Conservation (phyloP, 2,113 vertebrate genomes). For the Tragelaphus imberbis region DNA sequence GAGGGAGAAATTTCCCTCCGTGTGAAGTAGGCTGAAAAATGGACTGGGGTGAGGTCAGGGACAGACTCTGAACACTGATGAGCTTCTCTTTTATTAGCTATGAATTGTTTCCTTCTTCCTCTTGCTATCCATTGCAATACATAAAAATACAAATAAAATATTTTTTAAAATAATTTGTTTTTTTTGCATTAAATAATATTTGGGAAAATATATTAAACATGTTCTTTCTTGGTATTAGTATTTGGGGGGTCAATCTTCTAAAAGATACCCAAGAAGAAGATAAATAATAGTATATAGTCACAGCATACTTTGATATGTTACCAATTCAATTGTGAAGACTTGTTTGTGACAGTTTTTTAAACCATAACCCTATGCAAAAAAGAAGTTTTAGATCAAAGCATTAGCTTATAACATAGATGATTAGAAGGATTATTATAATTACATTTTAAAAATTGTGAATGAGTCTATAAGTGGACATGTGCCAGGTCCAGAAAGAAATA, state of each 20-base stretch:
- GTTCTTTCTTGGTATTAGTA: neutral
- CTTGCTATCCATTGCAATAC: neutral
- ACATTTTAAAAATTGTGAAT: neutral
- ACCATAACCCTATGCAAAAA: neutral
- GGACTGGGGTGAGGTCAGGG: neutral
- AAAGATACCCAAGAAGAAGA: neutral
- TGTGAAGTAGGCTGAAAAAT: slow-evolving; percentile 22
- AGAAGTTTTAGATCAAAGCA: neutral
- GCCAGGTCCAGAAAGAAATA: neutral
- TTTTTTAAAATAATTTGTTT: neutral
- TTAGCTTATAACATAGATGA: neutral
- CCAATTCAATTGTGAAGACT: neutral
- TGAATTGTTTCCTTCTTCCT: neutral
- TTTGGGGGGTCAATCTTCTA: neutral
- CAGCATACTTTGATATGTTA: neutral
- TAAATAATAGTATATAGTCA: neutral
- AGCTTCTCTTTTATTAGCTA: neutral
- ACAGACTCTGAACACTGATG: neutral
- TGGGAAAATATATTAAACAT: neutral
- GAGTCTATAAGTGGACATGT: neutral
- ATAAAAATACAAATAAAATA: neutral
- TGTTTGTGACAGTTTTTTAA: slow-evolving; percentile 17
- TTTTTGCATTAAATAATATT: slow-evolving; percentile 12
- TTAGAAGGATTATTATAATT: neutral
- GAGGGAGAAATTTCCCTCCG: slow-evolving; percentile 4